Conservation (phyloP, 2,113 vertebrate species). For the Ailurus styani region DNA sequence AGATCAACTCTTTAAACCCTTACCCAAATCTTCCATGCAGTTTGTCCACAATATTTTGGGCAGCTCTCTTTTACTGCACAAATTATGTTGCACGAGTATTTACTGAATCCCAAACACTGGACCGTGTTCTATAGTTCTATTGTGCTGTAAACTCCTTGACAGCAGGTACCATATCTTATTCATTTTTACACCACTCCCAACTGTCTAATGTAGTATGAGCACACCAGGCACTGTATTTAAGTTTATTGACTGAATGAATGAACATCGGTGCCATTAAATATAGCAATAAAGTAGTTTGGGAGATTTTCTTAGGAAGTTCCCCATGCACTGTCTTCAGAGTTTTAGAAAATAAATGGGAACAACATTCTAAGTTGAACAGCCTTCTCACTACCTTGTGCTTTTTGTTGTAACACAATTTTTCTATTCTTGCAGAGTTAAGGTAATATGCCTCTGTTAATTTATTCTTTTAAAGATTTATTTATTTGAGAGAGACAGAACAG, state of each 20-base stretch:
- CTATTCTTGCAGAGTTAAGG: slow-evolving; percentile 56
- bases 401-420: slow-evolving; percentile 43
- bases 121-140: neutral
- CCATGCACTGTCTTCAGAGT: neutral
- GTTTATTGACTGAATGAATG: neutral
- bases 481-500: neutral
- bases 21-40: neutral
- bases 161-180: neutral
- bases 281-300: neutral
- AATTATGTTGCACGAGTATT: neutral
- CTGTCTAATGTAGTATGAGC: neutral
- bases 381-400: neutral
- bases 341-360: neutral
- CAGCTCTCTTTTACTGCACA: neutral
- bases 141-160: neutral
- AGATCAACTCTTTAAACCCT: neutral
- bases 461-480: neutral
- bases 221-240: neutral
- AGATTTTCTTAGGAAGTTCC: slow-evolving; percentile 44
- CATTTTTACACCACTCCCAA: neutral
- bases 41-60: neutral
- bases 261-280: neutral
- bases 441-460: neutral
- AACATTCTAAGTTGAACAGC: slow-evolving; percentile 38
- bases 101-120: neutral